A percentile compares a stretch with the other conserved stretches of the same genome.
Evolutionary conservation across 2,888 invertebrate species (phyloP).

Genomic region (Drosophila lutescens): DNA sequence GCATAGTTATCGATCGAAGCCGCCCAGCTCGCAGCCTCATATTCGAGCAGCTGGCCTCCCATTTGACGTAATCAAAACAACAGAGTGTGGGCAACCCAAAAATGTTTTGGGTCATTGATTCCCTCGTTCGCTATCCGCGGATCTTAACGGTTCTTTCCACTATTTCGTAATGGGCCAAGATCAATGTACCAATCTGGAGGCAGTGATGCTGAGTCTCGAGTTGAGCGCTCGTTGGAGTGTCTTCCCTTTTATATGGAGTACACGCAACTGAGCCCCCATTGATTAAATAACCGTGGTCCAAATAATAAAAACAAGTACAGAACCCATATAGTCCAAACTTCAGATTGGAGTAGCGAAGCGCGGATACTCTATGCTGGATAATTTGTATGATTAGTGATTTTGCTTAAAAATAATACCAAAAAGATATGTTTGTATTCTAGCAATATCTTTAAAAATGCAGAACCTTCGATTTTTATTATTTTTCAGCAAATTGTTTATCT

Average conservation of each 20-base stretch:
- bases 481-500: too few species aligned
- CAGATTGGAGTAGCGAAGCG: background rate
- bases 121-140: conserved; percentile 59
- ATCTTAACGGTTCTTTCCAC: conserved; percentile 67
- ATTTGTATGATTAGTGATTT: too few species aligned
- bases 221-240: conserved; percentile 63
- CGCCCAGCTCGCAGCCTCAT: conserved; percentile 62
- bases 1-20: conserved; percentile 42
- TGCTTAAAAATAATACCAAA: too few species aligned
- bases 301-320: conserved; percentile 24
- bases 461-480: too few species aligned
- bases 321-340: background rate
- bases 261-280: conserved; percentile 57
- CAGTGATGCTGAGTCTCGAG: conserved; percentile 24
- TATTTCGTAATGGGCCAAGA: conserved; percentile 53
- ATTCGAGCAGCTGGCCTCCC: conserved; percentile 38
- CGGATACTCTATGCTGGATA: conserved; percentile 42
- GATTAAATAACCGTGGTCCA: conserved; percentile 67
- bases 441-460: too few species aligned
- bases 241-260: conserved; percentile 44
- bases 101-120: conserved; percentile 77
- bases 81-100: conserved; percentile 57
- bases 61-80: conserved; percentile 77
- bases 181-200: conserved; percentile 60
- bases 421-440: too few species aligned